These are phyloP conservation scores for Hypomesus transpacificus DNA, from an alignment of 2,113 vertebrate species.

Conservation along the genomic window DNA sequence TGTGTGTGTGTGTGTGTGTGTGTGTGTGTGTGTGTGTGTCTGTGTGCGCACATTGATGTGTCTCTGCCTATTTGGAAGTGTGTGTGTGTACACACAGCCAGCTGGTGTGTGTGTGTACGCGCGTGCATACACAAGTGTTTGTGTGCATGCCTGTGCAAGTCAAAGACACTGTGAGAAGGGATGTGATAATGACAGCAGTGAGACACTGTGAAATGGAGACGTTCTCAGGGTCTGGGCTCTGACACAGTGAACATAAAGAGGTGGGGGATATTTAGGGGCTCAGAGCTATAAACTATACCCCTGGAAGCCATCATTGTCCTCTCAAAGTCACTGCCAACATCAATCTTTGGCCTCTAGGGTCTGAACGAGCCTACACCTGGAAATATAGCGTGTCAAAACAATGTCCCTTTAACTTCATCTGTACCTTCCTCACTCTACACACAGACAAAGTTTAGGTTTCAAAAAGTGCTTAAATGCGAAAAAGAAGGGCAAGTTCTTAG, in stretches of 20 bases:
- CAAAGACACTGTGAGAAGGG: constrained; percentile 6
- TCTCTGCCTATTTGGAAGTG: not conserved
- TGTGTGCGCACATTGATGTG: not conserved
- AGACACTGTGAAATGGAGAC: constrained; percentile 36
- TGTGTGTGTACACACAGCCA: not conserved
- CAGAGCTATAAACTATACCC: constrained; percentile 38
- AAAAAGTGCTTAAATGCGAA: constrained; percentile 25
- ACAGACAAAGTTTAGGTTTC: not conserved
- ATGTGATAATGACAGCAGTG: constrained; percentile 48
- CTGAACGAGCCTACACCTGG: constrained; percentile 49
- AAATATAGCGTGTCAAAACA: constrained; percentile 61
- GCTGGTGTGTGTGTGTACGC: not conserved
- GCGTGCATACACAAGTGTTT: not conserved
- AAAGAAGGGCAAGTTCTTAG: not conserved
- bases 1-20: not conserved
- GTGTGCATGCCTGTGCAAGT: constrained; percentile 13
- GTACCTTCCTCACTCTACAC: constrained; percentile 20
- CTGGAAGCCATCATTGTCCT: constrained; percentile 42
- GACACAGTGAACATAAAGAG: constrained; percentile 53
- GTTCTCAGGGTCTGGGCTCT: constrained; percentile 28
- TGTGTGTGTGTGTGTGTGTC: not conserved
- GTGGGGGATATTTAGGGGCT: constrained; percentile 39
- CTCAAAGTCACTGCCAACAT: constrained; percentile 39
- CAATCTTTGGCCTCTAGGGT: constrained; percentile 52
- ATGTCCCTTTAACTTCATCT: constrained; percentile 40